phyloP scores from a whole-genome alignment of 2,113 vertebrate genomes.

The Reinhardtius hippoglossoides region DNA sequence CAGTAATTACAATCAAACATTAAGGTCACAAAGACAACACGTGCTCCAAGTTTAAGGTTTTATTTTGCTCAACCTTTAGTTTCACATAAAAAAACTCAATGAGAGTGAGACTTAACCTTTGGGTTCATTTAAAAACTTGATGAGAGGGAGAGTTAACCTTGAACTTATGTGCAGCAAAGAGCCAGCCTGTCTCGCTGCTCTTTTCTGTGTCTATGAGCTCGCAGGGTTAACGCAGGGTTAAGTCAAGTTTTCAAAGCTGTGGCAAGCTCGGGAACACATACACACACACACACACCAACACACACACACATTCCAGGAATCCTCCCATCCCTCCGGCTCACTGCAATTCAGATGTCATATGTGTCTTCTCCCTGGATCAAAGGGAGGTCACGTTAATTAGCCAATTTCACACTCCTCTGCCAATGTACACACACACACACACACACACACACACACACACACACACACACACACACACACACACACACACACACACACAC shows the following conservation, averaged over 20 bases:
- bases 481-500: constrained; percentile 69
- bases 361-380: constrained; percentile 81
- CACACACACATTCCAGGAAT: constrained; percentile 41
- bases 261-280: constrained; percentile 8
- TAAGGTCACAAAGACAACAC: neutral
- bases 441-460: constrained; percentile 10
- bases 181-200: constrained; percentile 62
- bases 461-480: constrained; percentile 54
- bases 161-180: constrained; percentile 1
- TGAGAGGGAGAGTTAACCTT: constrained; percentile 20
- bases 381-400: constrained; percentile 83
- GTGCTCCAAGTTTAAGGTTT: neutral
- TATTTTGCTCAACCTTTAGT: constrained; percentile 3
- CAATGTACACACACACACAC: constrained; percentile 61
- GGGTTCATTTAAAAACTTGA: neutral
- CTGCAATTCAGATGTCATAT: constrained; percentile 87
- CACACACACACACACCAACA: constrained; percentile 7
- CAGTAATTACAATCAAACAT: no score
- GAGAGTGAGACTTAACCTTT: constrained; percentile 9
- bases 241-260: constrained; percentile 54
- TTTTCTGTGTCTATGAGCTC: constrained; percentile 19
- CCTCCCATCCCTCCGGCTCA: constrained; percentile 64
- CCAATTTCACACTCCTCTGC: constrained; percentile 81
- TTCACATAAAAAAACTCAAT: neutral
- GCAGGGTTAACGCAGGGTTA: constrained; percentile 55